phyloP scores from a whole-genome alignment of 2,888 invertebrate genomes.

The Eremobia ochroleuca region DNA sequence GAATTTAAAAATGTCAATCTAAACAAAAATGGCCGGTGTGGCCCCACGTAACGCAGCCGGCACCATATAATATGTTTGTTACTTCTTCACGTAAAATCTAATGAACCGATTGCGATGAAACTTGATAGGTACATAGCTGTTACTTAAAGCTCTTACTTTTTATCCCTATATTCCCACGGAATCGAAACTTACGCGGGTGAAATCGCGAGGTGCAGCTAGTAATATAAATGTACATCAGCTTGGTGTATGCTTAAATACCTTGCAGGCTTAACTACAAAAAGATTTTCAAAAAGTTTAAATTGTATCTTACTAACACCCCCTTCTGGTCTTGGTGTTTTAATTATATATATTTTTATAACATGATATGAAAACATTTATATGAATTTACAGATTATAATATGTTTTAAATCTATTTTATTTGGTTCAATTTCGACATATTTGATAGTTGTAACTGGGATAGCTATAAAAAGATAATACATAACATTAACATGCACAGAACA shows the following conservation, averaged over 20 bases:
- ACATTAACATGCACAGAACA: slow-evolving; percentile 70
- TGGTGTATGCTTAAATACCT: neutral
- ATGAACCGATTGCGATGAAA: too few relatives aligned
- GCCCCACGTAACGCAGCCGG: too few relatives aligned
- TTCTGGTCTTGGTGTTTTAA: neutral
- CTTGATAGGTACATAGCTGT: too few relatives aligned
- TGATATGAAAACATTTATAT: neutral
- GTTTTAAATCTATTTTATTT: slow-evolving; percentile 1
- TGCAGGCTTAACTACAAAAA: neutral
- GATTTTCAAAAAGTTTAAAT: neutral
- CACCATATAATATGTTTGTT: too few relatives aligned
- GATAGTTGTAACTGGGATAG: slow-evolving; percentile 61
- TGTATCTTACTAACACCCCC: too few relatives aligned
- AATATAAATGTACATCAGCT: neutral
- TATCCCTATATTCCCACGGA: too few relatives aligned
- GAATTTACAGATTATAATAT: neutral
- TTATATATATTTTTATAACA: neutral
- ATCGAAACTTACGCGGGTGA: too few relatives aligned
- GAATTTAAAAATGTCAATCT: too few relatives aligned
- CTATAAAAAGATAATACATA: slow-evolving; percentile 53
- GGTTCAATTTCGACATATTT: slow-evolving; percentile 2
- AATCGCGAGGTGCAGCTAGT: too few relatives aligned
- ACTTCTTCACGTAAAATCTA: too few relatives aligned
- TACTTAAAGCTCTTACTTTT: too few relatives aligned
- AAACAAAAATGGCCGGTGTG: too few relatives aligned